These are phyloP conservation scores for Drosophila nasuta DNA, from an alignment of 1,140 invertebrate species.

Conservation along the genomic window DNA sequence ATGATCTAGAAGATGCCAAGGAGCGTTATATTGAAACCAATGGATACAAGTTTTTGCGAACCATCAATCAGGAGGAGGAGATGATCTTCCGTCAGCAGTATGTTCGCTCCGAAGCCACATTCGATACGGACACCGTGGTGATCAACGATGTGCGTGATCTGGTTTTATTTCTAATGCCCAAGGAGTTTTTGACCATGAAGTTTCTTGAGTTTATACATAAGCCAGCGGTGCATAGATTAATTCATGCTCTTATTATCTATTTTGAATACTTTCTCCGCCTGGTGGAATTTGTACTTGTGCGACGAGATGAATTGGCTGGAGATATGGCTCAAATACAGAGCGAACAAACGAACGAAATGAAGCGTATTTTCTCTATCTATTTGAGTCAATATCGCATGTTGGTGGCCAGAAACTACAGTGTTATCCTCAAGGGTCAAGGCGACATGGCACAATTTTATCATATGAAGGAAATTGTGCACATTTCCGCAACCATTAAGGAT, in stretches of 20 bases:
- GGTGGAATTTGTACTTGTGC: constrained; percentile 71
- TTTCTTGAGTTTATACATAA: constrained; percentile 71
- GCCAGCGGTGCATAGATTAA: constrained; percentile 56
- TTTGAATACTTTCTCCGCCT: constrained; percentile 75
- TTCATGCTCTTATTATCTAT: constrained; percentile 73
- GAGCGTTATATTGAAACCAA: constrained; percentile 61
- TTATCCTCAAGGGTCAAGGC: constrained; percentile 62
- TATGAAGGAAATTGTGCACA: constrained; percentile 65
- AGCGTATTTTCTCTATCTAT: constrained; percentile 60
- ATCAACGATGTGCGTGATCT: constrained; percentile 71
- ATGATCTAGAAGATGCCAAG: constrained; percentile 47
- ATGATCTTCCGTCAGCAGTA: constrained; percentile 68
- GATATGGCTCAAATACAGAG: constrained; percentile 62
- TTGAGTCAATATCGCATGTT: constrained; percentile 71
- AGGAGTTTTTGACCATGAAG: constrained; percentile 48
- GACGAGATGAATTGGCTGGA: constrained; percentile 65
- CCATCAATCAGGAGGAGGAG: constrained; percentile 71
- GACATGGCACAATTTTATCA: constrained; percentile 69
- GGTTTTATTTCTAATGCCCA: constrained; percentile 69
- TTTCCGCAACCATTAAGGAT: constrained; percentile 63
- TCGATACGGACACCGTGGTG: constrained; percentile 62
- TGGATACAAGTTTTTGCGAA: constrained; percentile 59
- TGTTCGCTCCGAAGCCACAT: constrained; percentile 33
- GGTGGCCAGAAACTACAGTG: constrained; percentile 73
- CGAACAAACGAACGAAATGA: constrained; percentile 61